Percentiles rank a stretch among this genome's conserved stretches.
These are phyloP conservation scores for Incurvaria masculella DNA, from an alignment of 2,888 invertebrate species.

Conservation along the genomic window DNA sequence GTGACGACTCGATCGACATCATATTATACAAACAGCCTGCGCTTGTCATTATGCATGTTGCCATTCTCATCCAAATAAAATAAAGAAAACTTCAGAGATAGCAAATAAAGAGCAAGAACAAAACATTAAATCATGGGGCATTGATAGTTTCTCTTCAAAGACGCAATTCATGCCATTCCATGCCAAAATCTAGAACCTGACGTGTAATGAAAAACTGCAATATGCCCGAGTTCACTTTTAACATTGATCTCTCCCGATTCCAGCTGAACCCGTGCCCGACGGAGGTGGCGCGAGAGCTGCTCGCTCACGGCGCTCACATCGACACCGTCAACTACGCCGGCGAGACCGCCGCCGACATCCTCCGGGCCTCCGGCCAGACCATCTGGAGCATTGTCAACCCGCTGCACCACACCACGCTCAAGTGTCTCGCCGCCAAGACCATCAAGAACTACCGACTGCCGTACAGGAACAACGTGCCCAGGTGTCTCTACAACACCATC, in stretches of 20 bases:
- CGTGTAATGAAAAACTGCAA: too few species aligned
- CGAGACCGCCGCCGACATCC: conserved; percentile 69
- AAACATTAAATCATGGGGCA: too few species aligned
- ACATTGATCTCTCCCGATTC: conserved; percentile 1
- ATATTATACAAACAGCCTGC: too few species aligned
- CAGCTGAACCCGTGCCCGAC: conserved; percentile 63
- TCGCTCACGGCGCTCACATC: conserved; percentile 80
- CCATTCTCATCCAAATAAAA: too few species aligned
- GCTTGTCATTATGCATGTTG: too few species aligned
- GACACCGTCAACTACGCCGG: conserved; percentile 77
- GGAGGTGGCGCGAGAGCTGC: conserved; percentile 67
- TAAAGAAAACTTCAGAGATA: too few species aligned
- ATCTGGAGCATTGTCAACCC: conserved; percentile 70
- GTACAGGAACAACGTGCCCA: conserved; percentile 56
- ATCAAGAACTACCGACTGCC: conserved; percentile 69
- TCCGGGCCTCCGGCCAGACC: conserved; percentile 55
- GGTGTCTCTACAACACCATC: conserved; percentile 46
- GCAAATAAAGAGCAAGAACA: too few species aligned
- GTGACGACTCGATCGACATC: too few species aligned
- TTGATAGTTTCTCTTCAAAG: too few species aligned
- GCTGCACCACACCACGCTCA: conserved; percentile 73
- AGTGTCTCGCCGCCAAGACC: conserved; percentile 82
- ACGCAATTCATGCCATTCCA: too few species aligned
- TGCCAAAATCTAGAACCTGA: too few species aligned
- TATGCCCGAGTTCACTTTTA: too few species aligned